A percentile compares a stretch with the other conserved stretches of the same genome.
Conservation (phyloP, 2,113 vertebrate genomes). For the Anguilla japonica region DNA sequence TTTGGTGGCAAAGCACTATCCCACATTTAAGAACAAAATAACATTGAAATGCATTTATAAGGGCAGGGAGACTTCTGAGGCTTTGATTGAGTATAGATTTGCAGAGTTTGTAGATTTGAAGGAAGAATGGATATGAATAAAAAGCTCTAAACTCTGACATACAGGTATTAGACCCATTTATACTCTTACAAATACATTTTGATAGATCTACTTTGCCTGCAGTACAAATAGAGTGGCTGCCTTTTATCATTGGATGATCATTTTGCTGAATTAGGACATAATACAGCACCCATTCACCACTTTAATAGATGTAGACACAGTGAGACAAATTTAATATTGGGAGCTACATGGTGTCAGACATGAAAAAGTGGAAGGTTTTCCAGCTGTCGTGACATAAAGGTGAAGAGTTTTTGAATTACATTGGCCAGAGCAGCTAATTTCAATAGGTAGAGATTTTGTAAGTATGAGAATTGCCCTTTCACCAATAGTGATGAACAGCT, state of each 20-base stretch:
- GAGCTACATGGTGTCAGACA: slow-evolving; percentile 25
- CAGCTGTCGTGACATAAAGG: slow-evolving; percentile 29
- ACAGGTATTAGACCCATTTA: slow-evolving; percentile 27
- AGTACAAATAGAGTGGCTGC: slow-evolving; percentile 2
- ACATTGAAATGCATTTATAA: no score
- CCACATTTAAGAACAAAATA: no score
- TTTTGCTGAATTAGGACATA: not conserved
- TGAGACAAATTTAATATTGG: slow-evolving; percentile 14
- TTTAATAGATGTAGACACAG: slow-evolving; percentile 40
- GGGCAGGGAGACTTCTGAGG: no score
- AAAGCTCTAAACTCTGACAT: slow-evolving; percentile 21
- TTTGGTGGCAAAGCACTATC: no score
- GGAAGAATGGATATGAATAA: not conserved
- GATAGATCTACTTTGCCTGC: slow-evolving; percentile 22
- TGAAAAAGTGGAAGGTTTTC: slow-evolving; percentile 26
- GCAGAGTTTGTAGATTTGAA: not conserved
- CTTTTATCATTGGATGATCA: slow-evolving; percentile 16
- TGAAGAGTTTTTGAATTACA: slow-evolving; percentile 37
- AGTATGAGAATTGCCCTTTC: slow-evolving; percentile 24
- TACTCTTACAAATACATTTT: slow-evolving; percentile 33
- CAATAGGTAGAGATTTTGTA: slow-evolving; percentile 26
- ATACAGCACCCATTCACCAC: slow-evolving; percentile 25
- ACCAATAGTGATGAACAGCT: slow-evolving; percentile 28
- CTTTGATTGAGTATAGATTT: not conserved
- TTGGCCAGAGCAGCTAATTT: slow-evolving; percentile 21